A percentile compares a stretch with the other conserved stretches of the same genome.
Evolutionary conservation across 2,113 vertebrate genomes (phyloP).

Genomic region (Lagenorhynchus albirostris): DNA sequence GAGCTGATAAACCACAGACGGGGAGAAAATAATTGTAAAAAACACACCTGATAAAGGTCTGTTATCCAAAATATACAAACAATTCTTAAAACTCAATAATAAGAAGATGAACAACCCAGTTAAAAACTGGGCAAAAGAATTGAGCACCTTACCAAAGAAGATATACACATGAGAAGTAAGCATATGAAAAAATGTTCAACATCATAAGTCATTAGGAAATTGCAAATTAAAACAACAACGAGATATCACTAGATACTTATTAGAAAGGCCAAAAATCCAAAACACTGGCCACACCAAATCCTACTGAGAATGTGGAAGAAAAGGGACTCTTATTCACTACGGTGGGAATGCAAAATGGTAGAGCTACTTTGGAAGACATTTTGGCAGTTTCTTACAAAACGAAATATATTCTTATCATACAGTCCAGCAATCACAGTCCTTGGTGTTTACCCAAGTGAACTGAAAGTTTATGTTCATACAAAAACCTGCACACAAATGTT

Average conservation of each 20-base stretch:
- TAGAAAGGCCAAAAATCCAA: neutral
- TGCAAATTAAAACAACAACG: neutral
- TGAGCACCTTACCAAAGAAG: neutral
- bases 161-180: neutral
- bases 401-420: neutral
- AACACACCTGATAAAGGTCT: neutral
- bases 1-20: neutral
- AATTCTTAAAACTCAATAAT: neutral
- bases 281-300: neutral
- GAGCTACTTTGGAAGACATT: neutral
- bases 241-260: neutral
- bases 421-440: neutral
- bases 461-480: neutral
- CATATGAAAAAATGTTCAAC: neutral
- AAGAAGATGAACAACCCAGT: neutral
- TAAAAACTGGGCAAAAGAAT: neutral
- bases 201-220: neutral
- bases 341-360: neutral
- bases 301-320: neutral
- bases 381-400: conserved; percentile 9
- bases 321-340: neutral
- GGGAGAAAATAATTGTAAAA: neutral
- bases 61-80: neutral
- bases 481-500: neutral
- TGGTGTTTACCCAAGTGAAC: neutral